These are phyloP conservation scores for Salvator merianae DNA, from an alignment of 2,113 vertebrate species.

Conservation along the genomic window DNA sequence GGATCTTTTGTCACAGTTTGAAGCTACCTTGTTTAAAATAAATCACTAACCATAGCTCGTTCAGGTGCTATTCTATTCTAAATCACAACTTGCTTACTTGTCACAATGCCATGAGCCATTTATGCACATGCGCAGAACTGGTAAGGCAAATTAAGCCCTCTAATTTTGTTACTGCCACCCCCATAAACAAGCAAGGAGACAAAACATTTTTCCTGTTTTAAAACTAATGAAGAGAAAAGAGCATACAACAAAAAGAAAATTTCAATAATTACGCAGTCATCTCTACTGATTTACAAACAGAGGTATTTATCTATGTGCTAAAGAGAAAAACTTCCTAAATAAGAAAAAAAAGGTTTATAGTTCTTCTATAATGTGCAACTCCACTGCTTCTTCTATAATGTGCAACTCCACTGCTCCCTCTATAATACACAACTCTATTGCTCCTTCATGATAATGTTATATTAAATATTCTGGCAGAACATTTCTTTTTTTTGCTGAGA, in stretches of 20 bases:
- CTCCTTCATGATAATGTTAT: not conserved
- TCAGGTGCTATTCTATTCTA: not conserved
- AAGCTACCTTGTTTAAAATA: too few species aligned
- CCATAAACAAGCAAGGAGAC: not conserved
- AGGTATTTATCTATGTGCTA: too few species aligned
- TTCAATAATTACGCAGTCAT: too few species aligned
- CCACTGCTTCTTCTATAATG: not conserved
- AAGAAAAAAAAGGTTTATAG: too few species aligned
- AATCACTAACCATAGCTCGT: not conserved
- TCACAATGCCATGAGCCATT: not conserved
- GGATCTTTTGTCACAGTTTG: too few species aligned
- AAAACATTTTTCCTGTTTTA: not conserved
- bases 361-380: too few species aligned
- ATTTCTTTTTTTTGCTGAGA: too few species aligned
- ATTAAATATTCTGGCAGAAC: not conserved
- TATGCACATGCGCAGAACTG: not conserved
- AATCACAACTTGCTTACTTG: not conserved
- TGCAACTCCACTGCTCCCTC: not conserved
- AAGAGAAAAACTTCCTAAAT: too few species aligned
- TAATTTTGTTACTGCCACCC: not conserved
- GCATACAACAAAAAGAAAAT: not conserved
- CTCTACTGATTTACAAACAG: too few species aligned
- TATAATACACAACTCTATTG: not conserved
- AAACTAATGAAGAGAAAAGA: not conserved
- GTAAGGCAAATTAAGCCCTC: not conserved